Percentiles rank a stretch among this genome's conserved stretches.
Evolutionary conservation across 2,888 invertebrate genomes (phyloP).

Genomic region (Pristionchus japonicus): DNA sequence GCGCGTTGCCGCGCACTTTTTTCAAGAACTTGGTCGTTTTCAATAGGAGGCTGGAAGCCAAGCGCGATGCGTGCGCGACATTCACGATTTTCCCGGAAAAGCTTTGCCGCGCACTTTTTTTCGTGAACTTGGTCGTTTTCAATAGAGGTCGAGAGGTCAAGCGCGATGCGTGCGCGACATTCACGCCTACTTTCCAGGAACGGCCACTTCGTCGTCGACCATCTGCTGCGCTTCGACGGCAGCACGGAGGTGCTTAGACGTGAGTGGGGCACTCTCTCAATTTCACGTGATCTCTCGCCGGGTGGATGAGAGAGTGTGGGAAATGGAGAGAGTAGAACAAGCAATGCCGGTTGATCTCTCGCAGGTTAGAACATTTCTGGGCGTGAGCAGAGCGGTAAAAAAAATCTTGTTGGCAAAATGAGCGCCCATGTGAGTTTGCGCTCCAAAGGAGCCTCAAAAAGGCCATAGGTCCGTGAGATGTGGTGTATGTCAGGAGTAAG

Average conservation of each 20-base stretch:
- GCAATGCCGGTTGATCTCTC: too few species aligned
- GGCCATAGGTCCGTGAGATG: too few species aligned
- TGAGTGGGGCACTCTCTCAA: background rate
- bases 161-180: background rate
- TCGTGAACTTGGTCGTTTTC: background rate
- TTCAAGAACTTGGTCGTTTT: background rate
- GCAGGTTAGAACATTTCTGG: too few species aligned
- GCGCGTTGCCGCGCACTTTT: background rate
- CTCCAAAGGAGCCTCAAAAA: too few species aligned
- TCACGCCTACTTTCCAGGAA: slow-evolving; percentile 32
- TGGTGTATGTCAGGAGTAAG: too few species aligned
- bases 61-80: background rate
- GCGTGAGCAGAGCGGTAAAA: too few species aligned
- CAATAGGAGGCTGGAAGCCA: background rate
- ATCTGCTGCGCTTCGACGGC: slow-evolving; percentile 52
- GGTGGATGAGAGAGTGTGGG: background rate
- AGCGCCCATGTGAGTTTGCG: too few species aligned
- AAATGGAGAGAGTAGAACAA: too few species aligned
- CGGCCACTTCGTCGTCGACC: slow-evolving; percentile 51
- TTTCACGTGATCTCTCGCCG: background rate
- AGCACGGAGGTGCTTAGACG: slow-evolving; percentile 50
- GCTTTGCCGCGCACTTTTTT: background rate
- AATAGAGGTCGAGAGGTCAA: background rate
- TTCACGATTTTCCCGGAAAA: too few species aligned
- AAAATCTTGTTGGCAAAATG: too few species aligned